Percentiles rank a stretch among this genome's conserved stretches.
Conservation (phyloP, 92 coral and sea anemone species). For the Plumapathes pennacea region DNA sequence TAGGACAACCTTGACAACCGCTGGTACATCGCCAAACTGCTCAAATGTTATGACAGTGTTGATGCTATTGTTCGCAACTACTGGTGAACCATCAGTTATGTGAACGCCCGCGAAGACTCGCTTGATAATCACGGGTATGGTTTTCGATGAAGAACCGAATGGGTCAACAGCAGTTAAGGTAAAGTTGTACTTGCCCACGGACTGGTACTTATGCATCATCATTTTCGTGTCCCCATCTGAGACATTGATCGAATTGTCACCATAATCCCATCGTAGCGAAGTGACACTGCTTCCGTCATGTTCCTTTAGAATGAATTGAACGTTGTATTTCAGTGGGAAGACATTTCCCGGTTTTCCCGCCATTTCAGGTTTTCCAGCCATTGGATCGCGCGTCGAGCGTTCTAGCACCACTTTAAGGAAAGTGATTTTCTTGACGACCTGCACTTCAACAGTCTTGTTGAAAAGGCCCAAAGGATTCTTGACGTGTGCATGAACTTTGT, state of each 20-base stretch:
- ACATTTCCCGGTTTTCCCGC: slow-evolving; percentile 35
- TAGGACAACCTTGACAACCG: slow-evolving; percentile 26
- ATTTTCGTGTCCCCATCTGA: slow-evolving; percentile 14
- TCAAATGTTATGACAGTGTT: slow-evolving; percentile 14
- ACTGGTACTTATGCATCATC: slow-evolving; percentile 26
- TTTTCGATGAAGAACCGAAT: too few species aligned
- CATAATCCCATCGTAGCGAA: slow-evolving; percentile 54
- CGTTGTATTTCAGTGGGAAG: slow-evolving; percentile 48
- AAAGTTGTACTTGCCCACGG: slow-evolving; percentile 24
- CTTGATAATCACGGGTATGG: too few species aligned
- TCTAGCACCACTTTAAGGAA: slow-evolving; percentile 6
- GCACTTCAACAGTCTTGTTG: slow-evolving; percentile 5
- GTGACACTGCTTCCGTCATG: slow-evolving; percentile 39
- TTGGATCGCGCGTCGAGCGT: not conserved
- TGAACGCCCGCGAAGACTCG: not conserved
- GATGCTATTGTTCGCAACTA: slow-evolving; percentile 16
- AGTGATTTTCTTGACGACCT: slow-evolving; percentile 13
- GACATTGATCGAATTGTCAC: slow-evolving; percentile 23
- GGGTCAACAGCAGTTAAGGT: slow-evolving; percentile 32
- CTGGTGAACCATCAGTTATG: slow-evolving; percentile 67
- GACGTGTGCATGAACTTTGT: slow-evolving; percentile 1
- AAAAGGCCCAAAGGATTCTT: slow-evolving; percentile 19
- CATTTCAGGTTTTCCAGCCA: too few species aligned
- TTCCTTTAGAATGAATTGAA: slow-evolving; percentile 19
- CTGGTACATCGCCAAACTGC: slow-evolving; percentile 35